Conservation (phyloP, 1,140 invertebrate species). For the Ericerus pela region DNA sequence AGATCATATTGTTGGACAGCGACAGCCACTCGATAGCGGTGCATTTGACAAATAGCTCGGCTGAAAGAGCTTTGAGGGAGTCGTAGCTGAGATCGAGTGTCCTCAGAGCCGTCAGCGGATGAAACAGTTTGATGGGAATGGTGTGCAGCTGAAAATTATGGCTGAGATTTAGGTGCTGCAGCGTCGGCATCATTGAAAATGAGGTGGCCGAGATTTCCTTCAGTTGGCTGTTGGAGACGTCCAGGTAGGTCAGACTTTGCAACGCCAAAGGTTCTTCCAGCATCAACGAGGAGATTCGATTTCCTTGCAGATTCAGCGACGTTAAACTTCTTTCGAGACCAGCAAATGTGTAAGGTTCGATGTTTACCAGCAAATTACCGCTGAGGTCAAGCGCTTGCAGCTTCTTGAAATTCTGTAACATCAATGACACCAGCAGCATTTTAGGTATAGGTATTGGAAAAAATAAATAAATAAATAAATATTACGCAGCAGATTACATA, state of each 20-base stretch:
- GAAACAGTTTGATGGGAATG: slow-evolving; percentile 40
- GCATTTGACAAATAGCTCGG: slow-evolving; percentile 52
- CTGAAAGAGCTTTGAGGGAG: slow-evolving; percentile 48
- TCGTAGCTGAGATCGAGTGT: slow-evolving; percentile 57
- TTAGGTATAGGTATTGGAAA: too few species aligned
- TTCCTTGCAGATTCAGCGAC: slow-evolving; percentile 57
- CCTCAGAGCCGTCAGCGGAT: slow-evolving; percentile 41
- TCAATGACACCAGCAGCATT: too few species aligned
- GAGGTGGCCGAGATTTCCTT: slow-evolving; percentile 48
- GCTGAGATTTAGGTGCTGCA: slow-evolving; percentile 63
- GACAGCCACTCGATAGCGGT: slow-evolving; percentile 46
- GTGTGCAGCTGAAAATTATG: slow-evolving; percentile 50
- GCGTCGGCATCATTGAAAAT: slow-evolving; percentile 48
- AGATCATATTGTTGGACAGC: slow-evolving; percentile 47
- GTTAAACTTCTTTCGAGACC: slow-evolving; percentile 56
- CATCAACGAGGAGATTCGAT: slow-evolving; percentile 46
- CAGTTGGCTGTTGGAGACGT: slow-evolving; percentile 63
- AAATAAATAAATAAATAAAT: too few species aligned
- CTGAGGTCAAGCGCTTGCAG: slow-evolving; percentile 59
- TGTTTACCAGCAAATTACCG: slow-evolving; percentile 54
- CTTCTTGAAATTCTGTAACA: slow-evolving; percentile 44
- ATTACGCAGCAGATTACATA: too few species aligned
- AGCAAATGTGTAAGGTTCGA: slow-evolving; percentile 55
- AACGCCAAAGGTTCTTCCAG: slow-evolving; percentile 47
- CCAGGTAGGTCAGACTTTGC: slow-evolving; percentile 47